These are phyloP conservation scores for Trachemys scripta DNA, from an alignment of 2,113 vertebrate species.

Conservation along the genomic window DNA sequence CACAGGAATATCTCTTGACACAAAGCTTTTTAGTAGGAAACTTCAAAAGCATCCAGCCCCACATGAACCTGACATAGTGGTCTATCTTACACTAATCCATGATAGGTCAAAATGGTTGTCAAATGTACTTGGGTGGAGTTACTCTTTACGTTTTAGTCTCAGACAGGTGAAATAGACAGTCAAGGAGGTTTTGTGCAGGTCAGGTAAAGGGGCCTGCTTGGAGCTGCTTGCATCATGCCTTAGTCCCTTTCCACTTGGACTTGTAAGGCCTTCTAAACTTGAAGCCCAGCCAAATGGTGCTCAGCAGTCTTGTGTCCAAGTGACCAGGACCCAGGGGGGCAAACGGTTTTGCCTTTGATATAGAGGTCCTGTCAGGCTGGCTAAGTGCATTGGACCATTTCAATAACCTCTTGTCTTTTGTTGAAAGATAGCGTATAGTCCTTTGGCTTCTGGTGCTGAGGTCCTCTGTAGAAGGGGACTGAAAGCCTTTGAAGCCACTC, in stretches of 20 bases:
- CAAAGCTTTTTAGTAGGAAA: neutral
- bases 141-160: neutral
- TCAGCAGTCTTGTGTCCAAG: neutral
- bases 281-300: neutral
- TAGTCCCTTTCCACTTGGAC: neutral
- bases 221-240: neutral
- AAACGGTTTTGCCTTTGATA: conserved; percentile 11
- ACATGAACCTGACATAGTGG: neutral
- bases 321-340: neutral
- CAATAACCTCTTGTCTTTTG: neutral
- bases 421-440: conserved; percentile 16
- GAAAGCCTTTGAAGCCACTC: conserved; percentile 10
- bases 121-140: neutral
- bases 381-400: neutral
- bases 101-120: neutral
- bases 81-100: neutral
- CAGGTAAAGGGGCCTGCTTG: neutral
- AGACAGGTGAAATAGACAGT: neutral
- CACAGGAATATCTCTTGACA: neutral
- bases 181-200: neutral
- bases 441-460: conserved; percentile 16
- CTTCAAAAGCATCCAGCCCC: neutral
- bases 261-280: neutral
- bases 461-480: neutral
- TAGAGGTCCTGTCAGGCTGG: conserved; percentile 4